Evolutionary conservation across 1,140 invertebrate species (phyloP), one percentile per base, ranked within the genome.

Genomic region (Dinoponera quadriceps): DNA sequence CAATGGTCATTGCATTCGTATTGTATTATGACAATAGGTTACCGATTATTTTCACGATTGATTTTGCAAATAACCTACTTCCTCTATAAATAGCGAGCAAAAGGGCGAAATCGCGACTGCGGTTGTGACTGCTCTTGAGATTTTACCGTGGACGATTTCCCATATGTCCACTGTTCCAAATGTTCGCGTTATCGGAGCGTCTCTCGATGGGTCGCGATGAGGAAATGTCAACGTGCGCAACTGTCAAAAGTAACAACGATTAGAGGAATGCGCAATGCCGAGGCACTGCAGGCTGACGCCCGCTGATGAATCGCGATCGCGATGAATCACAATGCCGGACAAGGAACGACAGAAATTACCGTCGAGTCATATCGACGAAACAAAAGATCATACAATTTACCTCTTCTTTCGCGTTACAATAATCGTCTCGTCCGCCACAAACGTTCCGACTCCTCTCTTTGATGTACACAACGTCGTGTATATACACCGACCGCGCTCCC

Each of bases 31-130:
- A n/a, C 16, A n/a, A 48, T 16, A n/a, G n/a, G 25, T 29, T 22
- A 7, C n/a, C 25, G 27, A 18, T 66, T 55, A 63, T 66, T 85
- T 88, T 82, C 71, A 75, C 82, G 57, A 91, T 90, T 85, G 89
- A 91, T 92, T 89, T 88, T 71, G 20, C 33, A 25, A 77, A 85
- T 88, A 91, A 91, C 90, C 90, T 88, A 89, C 89, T 86, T 87
- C 86, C 78, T 87, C 89, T 90, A 90, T 91, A 88, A 88, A 91
- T 88, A 91, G 85, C 86, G 80, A 86, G 84, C 83, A 89, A 88
- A 85, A 85, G 66, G 54, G 48, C 72, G 85, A 82, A 75, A 84
- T 82, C 80, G 86, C 66, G 78, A 54, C 74, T 73, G 38, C 38
- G 38, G 9, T 11, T 44, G 38, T 44, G 11, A 44, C 38, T 11